Conservation (phyloP, 2,797 vertebrate genomes). For the Prionace glauca region DNA sequence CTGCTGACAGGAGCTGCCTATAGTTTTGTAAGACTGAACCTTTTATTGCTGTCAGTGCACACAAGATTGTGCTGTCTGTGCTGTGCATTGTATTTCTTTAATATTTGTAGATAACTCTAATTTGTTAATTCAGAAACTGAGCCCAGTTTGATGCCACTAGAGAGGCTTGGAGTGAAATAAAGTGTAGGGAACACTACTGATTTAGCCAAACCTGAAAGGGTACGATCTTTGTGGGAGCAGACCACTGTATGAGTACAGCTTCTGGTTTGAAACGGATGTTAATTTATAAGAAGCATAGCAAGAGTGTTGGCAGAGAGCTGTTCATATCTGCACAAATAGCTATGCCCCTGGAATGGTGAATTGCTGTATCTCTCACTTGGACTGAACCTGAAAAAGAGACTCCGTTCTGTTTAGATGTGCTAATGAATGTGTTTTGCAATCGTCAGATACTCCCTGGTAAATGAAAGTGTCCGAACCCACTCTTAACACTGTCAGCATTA, state of each 20-base stretch:
- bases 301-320: background rate
- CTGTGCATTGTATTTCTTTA: background rate
- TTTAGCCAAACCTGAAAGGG: background rate
- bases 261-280: background rate
- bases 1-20: background rate
- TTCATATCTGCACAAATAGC: background rate
- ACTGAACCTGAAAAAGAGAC: background rate
- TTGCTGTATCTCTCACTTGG: background rate
- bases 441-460: background rate
- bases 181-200: background rate
- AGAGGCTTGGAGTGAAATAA: background rate
- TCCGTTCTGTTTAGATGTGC: background rate
- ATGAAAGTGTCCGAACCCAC: background rate
- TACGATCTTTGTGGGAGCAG: background rate
- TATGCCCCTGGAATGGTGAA: background rate
- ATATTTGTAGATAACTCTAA: background rate
- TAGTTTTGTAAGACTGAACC: background rate
- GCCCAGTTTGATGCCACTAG: background rate
- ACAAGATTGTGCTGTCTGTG: background rate
- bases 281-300: background rate
- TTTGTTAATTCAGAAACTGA: background rate
- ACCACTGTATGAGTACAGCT: background rate
- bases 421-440: background rate
- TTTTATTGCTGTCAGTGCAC: background rate
- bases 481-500: background rate